Percentiles rank a stretch among this genome's conserved stretches.
phyloP scores from a whole-genome alignment of 2,888 invertebrate genomes.

The Ochlodes sylvanus region DNA sequence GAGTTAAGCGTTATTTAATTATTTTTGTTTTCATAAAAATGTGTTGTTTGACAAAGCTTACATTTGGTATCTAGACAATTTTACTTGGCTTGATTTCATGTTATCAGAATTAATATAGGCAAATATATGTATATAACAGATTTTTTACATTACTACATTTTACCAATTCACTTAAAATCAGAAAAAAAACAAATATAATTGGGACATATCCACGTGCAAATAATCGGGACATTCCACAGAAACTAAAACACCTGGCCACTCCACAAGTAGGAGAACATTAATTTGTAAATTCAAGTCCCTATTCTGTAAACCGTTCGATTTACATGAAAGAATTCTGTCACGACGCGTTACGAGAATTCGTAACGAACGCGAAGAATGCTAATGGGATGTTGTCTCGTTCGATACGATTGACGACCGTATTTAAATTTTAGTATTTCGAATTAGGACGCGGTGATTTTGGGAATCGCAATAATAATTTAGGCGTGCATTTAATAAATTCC shows the following conservation, averaged over 20 bases:
- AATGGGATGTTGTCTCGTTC: constrained; percentile 49
- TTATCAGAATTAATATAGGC: too few relatives aligned
- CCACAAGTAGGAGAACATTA: constrained; percentile 11
- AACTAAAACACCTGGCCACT: not conserved
- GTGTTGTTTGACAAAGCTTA: too few relatives aligned
- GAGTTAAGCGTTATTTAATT: too few relatives aligned
- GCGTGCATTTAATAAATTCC: constrained; percentile 16
- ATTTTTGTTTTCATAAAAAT: too few relatives aligned
- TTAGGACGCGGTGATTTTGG: constrained; percentile 19
- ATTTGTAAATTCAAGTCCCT: constrained; percentile 50
- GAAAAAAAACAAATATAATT: too few relatives aligned
- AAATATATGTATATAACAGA: too few relatives aligned
- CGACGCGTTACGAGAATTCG: constrained; percentile 60
- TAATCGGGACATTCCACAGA: not conserved
- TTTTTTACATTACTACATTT: too few relatives aligned
- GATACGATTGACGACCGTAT: constrained; percentile 33
- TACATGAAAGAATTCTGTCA: constrained; percentile 56
- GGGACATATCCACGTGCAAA: too few relatives aligned
- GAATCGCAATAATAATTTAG: constrained; percentile 21
- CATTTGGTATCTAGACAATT: too few relatives aligned
- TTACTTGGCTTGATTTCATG: too few relatives aligned
- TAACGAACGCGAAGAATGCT: constrained; percentile 60
- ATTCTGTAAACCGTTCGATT: constrained; percentile 59
- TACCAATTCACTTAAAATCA: too few relatives aligned
- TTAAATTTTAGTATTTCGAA: constrained; percentile 34